Conservation (phyloP, 2,113 vertebrate species). For the Nymphicus hollandicus region DNA sequence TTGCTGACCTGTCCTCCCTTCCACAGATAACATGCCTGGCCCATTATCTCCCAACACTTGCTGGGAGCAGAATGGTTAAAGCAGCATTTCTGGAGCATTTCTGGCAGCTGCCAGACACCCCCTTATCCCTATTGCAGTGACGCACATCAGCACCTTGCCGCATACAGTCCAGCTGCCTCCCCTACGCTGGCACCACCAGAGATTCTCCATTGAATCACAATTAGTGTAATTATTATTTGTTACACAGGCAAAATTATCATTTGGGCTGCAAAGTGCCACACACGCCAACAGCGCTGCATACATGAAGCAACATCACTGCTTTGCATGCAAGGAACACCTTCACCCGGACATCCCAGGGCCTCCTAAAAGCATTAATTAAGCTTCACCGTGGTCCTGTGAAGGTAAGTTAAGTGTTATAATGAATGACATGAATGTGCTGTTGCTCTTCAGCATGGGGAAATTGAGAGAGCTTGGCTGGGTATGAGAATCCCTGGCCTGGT, state of each 20-base stretch:
- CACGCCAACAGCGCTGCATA: neutral
- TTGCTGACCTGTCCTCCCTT: neutral
- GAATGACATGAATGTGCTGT: neutral
- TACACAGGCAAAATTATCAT: slow-evolving; percentile 11
- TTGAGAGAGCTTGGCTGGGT: neutral
- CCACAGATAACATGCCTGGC: neutral
- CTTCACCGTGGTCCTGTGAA: neutral
- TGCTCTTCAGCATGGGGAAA: neutral
- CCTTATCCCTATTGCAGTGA: neutral
- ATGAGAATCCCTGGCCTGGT: rapidly evolving
- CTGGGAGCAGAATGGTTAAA: neutral
- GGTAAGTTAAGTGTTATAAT: slow-evolving; percentile 15
- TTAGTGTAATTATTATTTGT: slow-evolving; percentile 60
- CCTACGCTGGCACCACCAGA: neutral
- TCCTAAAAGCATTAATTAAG: slow-evolving; percentile 51
- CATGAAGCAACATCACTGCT: neutral
- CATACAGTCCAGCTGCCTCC: slow-evolving; percentile 13
- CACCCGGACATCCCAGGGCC: neutral
- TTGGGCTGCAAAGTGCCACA: slow-evolving; percentile 31
- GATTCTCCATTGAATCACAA: slow-evolving; percentile 15
- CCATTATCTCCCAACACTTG: neutral
- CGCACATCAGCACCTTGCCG: neutral
- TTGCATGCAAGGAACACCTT: slow-evolving; percentile 29
- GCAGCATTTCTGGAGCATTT: neutral
- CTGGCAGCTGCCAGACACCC: neutral